Evolutionary conservation across 2,888 invertebrate genomes (phyloP), one percentile per base, ranked within the genome.

Genomic region (Tyria jacobaeae): DNA sequence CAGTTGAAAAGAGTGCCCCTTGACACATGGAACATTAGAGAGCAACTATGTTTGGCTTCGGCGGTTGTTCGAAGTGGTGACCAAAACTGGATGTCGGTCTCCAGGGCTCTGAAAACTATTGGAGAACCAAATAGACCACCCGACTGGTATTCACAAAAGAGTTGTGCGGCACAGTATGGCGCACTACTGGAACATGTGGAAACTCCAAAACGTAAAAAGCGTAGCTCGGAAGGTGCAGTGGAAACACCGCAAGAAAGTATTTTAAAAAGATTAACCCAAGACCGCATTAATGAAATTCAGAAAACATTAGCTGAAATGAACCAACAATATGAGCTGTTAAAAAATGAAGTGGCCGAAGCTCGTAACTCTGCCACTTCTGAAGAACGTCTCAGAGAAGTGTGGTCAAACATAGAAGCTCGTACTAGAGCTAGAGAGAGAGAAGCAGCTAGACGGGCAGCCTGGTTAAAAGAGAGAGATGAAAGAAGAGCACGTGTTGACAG

Each of bases 21-120:
- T 34, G 98, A 98, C 80, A 96, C 96, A 49, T 99, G 99, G 99
- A 97, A 97, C 39, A 95, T 96, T 0, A 94, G 97, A 7, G 99
- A 99, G 78, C 97, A 97, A 85, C 86, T 99, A 71, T 97, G 97
- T 77, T 89, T 99, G 50, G 98, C 98, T 0, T 97, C 98, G 0
- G 97, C 98, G 1, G 97, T 99, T 12, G 92, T 96, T 47, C 94
- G 97, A 81, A 97, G 96, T 80, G 98, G 98, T 0, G 98, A 98
- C 85, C 98, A 98, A 86, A 97, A 99, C 88, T 98, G 98, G 98
- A 96, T 97, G 94, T 96, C 97, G 0, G 98, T 98, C 1, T 97
- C 97, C 53, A 93, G 97, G 44, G 95, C 97, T 0, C 88, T 98
- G 12, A 97, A 97, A 91, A 95, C 97, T 15, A 96, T 97, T 73